These are phyloP conservation scores for Sylvilagus floridanus DNA, from an alignment of 2,797 vertebrate genomes.

Conservation along the genomic window DNA sequence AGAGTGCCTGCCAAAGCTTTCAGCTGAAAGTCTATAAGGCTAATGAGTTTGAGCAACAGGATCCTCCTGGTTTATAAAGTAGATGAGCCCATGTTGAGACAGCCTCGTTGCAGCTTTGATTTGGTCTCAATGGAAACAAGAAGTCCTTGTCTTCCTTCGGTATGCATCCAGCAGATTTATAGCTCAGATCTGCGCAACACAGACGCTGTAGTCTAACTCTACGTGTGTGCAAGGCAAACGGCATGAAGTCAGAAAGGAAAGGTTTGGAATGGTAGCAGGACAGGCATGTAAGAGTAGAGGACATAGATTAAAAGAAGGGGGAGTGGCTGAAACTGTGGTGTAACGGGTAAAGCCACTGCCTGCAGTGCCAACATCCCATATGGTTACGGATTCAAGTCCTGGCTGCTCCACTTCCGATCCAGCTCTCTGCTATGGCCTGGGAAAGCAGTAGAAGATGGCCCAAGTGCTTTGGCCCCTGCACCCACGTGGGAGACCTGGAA, in stretches of 20 bases:
- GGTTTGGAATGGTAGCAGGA: background rate
- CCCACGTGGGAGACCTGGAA: no score
- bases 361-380: no score
- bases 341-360: no score
- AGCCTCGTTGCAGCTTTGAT: slow-evolving; percentile 45
- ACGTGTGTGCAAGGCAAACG: slow-evolving; percentile 2
- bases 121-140: background rate
- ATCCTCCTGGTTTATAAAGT: slow-evolving; percentile 25
- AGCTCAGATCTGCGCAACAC: background rate
- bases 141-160: background rate
- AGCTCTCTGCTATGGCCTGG: no score
- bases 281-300: slow-evolving; percentile 39
- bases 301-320: slow-evolving; percentile 34
- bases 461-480: no score
- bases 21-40: background rate
- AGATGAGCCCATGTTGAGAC: background rate
- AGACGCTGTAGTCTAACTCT: background rate
- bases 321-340: no score
- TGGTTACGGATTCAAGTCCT: no score
- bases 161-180: background rate
- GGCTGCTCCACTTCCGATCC: no score
- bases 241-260: slow-evolving; percentile 37
- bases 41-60: background rate
- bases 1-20: background rate
- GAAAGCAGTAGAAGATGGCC: no score